Percentiles rank a stretch among this genome's conserved stretches.
Conservation (phyloP, 1,140 invertebrate genomes). For the Manduca sexta region DNA sequence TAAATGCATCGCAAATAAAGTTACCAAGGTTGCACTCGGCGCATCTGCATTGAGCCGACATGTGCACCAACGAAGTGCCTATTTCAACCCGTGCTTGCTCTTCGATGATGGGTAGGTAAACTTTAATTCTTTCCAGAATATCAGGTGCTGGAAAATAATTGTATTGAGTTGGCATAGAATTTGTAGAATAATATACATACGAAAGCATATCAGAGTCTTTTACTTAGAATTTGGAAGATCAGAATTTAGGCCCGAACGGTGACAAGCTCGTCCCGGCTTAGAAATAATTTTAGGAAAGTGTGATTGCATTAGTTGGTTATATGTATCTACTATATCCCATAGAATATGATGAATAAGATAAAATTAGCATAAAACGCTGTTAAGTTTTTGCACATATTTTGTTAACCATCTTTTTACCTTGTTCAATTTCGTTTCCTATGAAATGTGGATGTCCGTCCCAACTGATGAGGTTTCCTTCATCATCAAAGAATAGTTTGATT, state of each 20-base stretch:
- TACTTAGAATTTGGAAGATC: no score
- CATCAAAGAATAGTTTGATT: slow-evolving; percentile 82
- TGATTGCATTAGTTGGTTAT: no score
- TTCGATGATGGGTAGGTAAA: slow-evolving; percentile 76
- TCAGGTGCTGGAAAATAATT: slow-evolving; percentile 43
- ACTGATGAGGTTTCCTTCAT: slow-evolving; percentile 76
- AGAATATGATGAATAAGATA: no score
- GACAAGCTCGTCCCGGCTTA: no score
- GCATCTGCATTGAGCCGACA: slow-evolving; percentile 75
- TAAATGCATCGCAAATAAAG: slow-evolving; percentile 83
- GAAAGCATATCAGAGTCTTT: no score
- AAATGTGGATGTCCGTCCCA: slow-evolving; percentile 85
- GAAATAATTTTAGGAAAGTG: no score
- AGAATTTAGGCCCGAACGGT: no score
- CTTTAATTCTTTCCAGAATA: slow-evolving; percentile 72
- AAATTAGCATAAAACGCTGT: no score
- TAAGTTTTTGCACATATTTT: no score
- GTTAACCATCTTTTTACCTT: slow-evolving; percentile 72
- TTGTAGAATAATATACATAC: no score
- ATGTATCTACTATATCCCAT: no score
- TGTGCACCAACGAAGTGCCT: slow-evolving; percentile 73
- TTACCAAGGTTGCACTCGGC: slow-evolving; percentile 85
- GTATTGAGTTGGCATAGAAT: no score
- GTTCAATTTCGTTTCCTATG: slow-evolving; percentile 75
- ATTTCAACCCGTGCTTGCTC: slow-evolving; percentile 70